Conservation (phyloP, 2,888 invertebrate genomes). For the Plagodis dolabraria region DNA sequence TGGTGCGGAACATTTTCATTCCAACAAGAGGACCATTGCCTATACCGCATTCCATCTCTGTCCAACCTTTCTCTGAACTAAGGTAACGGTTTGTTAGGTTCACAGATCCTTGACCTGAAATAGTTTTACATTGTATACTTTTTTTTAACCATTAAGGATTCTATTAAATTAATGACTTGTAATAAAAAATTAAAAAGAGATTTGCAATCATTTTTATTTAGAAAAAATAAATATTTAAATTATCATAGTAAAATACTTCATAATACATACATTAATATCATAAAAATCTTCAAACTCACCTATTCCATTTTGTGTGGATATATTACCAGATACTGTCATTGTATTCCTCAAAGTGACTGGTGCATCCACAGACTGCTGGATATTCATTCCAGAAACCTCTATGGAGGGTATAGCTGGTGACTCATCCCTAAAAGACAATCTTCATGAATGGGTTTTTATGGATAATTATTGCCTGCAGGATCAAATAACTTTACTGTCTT, state of each 20-base stretch:
- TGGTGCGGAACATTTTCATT: constrained; percentile 90
- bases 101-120: constrained; percentile 89
- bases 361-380: constrained; percentile 96
- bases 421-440: constrained; percentile 65
- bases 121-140: constrained; percentile 14
- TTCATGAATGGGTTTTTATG: not conserved
- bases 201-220: not conserved
- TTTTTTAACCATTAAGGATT: too few relatives aligned
- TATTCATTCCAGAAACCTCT: constrained; percentile 96
- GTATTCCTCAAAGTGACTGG: constrained; percentile 95
- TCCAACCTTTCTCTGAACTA: constrained; percentile 93
- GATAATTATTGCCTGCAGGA: too few relatives aligned
- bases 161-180: not conserved
- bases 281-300: constrained; percentile 68
- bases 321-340: constrained; percentile 91
- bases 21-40: constrained; percentile 93
- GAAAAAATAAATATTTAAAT: not conserved
- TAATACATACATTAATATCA: too few relatives aligned
- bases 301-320: constrained; percentile 94
- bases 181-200: not conserved
- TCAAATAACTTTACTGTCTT: too few relatives aligned
- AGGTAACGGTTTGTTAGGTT: constrained; percentile 91
- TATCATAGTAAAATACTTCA: too few relatives aligned
- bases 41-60: constrained; percentile 93
- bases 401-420: constrained; percentile 87